Percentiles rank a stretch among this genome's conserved stretches.
Conservation (phyloP, 2,113 vertebrate species). For the Podarcis raffonei region DNA sequence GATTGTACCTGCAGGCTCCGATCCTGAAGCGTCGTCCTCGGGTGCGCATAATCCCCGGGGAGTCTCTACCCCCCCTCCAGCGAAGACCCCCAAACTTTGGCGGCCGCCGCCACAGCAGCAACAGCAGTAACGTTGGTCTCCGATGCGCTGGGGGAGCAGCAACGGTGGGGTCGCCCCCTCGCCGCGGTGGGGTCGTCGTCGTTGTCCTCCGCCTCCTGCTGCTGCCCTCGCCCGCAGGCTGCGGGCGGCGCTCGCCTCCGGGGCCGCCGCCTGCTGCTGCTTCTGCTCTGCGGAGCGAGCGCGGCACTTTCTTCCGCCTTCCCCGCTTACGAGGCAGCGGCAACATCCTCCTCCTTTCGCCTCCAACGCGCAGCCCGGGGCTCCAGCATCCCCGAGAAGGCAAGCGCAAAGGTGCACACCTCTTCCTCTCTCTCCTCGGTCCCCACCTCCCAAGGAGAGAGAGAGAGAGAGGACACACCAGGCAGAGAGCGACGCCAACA, state of each 20-base stretch:
- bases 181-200: constrained; percentile 20
- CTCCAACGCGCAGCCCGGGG: constrained; percentile 67
- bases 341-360: constrained; percentile 69
- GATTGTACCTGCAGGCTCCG: constrained; percentile 71
- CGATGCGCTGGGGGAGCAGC: no score
- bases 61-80: constrained; percentile 42
- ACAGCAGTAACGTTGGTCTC: neutral
- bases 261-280: neutral
- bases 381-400: constrained; percentile 67
- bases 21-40: constrained; percentile 29
- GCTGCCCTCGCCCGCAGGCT: constrained; percentile 25
- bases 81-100: constrained; percentile 66
- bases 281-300: constrained; percentile 35
- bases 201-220: neutral
- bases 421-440: no score
- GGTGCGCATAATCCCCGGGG: constrained; percentile 58
- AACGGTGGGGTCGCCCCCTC: neutral
- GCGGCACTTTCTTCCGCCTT: constrained; percentile 60
- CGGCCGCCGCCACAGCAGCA: neutral
- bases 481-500: neutral
- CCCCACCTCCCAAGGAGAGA: constrained; percentile 30
- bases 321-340: constrained; percentile 73
- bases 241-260: constrained; percentile 43
- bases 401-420: neutral
- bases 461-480: neutral